Base-by-base conservation (phyloP, 2,888 invertebrate species). In the Plebejus argus region DNA sequence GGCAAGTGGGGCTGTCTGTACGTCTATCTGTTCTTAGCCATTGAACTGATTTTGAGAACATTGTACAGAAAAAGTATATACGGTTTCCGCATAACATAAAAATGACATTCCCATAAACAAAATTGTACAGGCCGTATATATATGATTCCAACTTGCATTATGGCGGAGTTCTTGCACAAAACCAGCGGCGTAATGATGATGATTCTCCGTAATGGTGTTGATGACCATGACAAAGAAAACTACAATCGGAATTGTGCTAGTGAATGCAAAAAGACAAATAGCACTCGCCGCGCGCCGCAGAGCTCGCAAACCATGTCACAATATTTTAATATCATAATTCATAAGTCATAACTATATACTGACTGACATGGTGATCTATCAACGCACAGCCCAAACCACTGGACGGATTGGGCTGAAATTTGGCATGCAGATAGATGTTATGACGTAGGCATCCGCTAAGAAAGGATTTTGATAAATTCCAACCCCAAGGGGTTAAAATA, bases 151-250 rank as follows among this genome's bases (percentile, higher is more conserved):
- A 45, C 45, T 10, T 45, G 45, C 45, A 45, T 53, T 53, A 53
- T 18, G 4, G 49, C 3, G 49, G 49, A 4, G 18, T 53, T 53
- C 53, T 53, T 18, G 53, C 53, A 53, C 53, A 53, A 18, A 53
- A 53, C 53, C 4, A 18, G 53, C 53, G 53, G 53, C 53, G 10
- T 72, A 45, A 45, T 71, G 72, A 72, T 45, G 72, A 74, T 74
- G 72, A 49, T 28, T 2, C 0, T 3, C 49, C 49, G 28, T 18
- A 74, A 53, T 74, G n/a, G n/a, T n/a, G n/a, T n/a, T n/a, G 49
- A 74, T 49, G 74, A 53, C 74, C 74, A 28, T 74, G 74, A 53
- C 74, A 74, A 28, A 53, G 74, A 53, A 74, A 74, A 74, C 49
- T 23, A 53, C 74, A 28, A 74, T 74, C 45, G 74, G 74, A 49